Conservation (phyloP, 2,888 invertebrate genomes). For the Adelognathus sp. region DNA sequence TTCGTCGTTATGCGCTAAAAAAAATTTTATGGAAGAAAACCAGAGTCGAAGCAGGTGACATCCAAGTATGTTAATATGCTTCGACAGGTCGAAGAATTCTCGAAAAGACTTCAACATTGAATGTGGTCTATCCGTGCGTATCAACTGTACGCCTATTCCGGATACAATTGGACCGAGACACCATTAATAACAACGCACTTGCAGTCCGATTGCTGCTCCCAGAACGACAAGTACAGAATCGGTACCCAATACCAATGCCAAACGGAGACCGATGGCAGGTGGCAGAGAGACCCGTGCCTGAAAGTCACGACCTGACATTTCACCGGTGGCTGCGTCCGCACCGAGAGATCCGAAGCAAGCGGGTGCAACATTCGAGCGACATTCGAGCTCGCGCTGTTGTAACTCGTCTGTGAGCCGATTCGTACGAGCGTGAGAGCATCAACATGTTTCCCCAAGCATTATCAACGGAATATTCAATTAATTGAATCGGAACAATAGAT, state of each 20-base stretch:
- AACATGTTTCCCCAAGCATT: too few species aligned
- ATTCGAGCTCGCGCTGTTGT: conserved; percentile 60
- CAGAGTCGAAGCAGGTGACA: too few species aligned
- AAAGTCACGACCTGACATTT: conserved; percentile 80
- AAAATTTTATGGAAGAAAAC: too few species aligned
- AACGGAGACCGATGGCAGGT: conserved; percentile 70
- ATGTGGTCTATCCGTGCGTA: too few species aligned
- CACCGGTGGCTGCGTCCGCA: conserved; percentile 70
- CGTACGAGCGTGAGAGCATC: too few species aligned
- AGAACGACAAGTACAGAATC: conserved; percentile 59
- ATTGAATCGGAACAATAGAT: too few species aligned
- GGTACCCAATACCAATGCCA: neutral
- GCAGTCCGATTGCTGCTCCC: conserved; percentile 77
- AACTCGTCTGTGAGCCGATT: too few species aligned
- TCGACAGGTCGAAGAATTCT: too few species aligned
- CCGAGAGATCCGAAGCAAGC: conserved; percentile 5
- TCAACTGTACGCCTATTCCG: conserved; percentile 69
- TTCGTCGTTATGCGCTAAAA: too few species aligned
- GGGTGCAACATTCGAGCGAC: conserved; percentile 53
- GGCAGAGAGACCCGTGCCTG: conserved; percentile 74
- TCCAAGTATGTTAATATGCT: too few species aligned
- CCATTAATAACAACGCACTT: conserved; percentile 79
- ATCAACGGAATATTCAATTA: too few species aligned
- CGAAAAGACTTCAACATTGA: too few species aligned
- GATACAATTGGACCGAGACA: conserved; percentile 75